phyloP scores from a whole-genome alignment of 2,888 invertebrate genomes.

The Leucozona laternaria region DNA sequence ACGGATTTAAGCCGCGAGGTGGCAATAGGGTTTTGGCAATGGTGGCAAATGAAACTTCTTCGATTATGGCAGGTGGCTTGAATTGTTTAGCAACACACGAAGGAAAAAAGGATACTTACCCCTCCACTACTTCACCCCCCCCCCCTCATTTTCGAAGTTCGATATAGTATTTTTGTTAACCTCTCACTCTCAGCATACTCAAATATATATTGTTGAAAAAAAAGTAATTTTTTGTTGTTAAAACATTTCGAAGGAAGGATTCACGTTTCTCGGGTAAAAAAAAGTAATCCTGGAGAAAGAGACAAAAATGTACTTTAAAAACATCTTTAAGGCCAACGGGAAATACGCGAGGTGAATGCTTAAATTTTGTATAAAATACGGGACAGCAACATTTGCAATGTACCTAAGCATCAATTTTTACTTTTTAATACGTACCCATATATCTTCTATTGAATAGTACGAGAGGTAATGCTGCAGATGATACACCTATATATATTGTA shows the following conservation, averaged over 20 bases:
- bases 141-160: constrained; percentile 28
- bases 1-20: background rate
- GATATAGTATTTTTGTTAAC: constrained; percentile 27
- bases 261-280: background rate
- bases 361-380: constrained; percentile 55
- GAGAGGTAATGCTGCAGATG: background rate
- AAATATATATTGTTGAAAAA: constrained; percentile 7
- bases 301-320: background rate
- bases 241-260: background rate
- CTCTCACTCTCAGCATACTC: background rate
- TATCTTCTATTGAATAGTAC: background rate
- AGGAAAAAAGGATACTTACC: constrained; percentile 11
- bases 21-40: background rate
- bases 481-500: too few relatives aligned
- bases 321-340: constrained; percentile 1
- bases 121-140: too few relatives aligned
- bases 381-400: constrained; percentile 23
- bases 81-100: constrained; percentile 32
- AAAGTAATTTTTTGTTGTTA: constrained; percentile 26
- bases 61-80: constrained; percentile 57
- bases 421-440: constrained; percentile 44
- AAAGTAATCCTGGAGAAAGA: background rate
- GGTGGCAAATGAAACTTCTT: constrained; percentile 20
- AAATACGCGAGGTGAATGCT: constrained; percentile 50
- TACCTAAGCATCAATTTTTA: constrained; percentile 13